Evolutionary conservation across 2,113 vertebrate species (phyloP), one percentile per base, ranked within the genome.

Genomic region (Corythaixoides concolor): DNA sequence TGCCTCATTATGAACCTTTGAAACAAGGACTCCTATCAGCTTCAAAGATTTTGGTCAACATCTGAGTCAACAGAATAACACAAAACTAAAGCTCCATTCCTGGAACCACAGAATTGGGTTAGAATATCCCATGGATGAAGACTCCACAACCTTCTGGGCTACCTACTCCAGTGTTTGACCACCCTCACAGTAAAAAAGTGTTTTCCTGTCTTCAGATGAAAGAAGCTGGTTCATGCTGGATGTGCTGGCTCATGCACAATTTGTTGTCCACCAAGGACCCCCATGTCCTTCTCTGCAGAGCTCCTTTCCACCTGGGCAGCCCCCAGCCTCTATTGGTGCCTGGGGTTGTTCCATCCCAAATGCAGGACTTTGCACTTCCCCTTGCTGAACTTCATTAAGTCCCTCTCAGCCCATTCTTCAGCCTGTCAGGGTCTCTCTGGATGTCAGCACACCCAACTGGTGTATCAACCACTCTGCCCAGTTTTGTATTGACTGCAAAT

Each of bases 31-130:
- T 33, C 17, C 27, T 21, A 11, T 5, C 27, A 39, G 8, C 39
- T 60, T 64, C 39, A 43, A 9, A 79, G 56, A 5, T 23, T n/a
- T 49, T 8, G 37, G 39, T 55, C 50, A 37, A 33, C 41, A 32
- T 22, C 62, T 43, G 43, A 66, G 32, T 18, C 7, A 4, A 4
- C 37, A 58, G 30, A 58, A 47, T 10, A 56, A 32, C 45, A 66
- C 13, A 43, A 50, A 85, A 37, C 23, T 12, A 32, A n/a, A 49
- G 30, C 26, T 32, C 26, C 0, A 0, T 43, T 72, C 11, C 28
- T 82, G 55, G 35, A 37, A 50, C 21, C 13, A 37, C 11, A 23
- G 26, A 32, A 27, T 2, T 15, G 14, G 39, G 13, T 24, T 85
- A 43, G 45, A 59, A 60, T 39, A 47, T 20, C n/a, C 45, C 37